These are phyloP conservation scores for Nannobrachium achirus DNA, from an alignment of 2,113 vertebrate genomes.

Conservation along the genomic window DNA sequence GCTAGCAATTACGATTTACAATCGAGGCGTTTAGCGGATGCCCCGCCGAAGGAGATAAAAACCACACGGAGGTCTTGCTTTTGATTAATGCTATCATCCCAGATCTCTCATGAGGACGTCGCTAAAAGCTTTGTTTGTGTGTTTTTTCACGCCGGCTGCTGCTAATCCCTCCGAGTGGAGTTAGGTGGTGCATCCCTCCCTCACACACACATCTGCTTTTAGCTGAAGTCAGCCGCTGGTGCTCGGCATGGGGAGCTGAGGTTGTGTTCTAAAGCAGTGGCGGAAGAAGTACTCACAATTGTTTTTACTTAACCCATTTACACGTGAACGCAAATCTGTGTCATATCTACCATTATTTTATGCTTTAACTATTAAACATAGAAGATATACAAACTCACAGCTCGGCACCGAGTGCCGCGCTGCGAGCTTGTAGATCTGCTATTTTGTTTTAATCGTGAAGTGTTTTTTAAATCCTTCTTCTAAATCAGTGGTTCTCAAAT, in stretches of 20 bases:
- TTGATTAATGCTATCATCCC: background rate
- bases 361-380: too few relatives aligned
- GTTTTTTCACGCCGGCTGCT: background rate
- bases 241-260: background rate
- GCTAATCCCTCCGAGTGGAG: constrained; percentile 1
- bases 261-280: background rate
- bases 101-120: background rate
- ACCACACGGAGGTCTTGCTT: background rate
- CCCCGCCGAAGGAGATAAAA: background rate
- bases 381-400: too few relatives aligned
- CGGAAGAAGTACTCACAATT: too few relatives aligned
- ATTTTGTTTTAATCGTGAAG: too few relatives aligned
- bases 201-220: constrained; percentile 4
- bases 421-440: too few relatives aligned
- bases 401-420: too few relatives aligned
- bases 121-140: background rate
- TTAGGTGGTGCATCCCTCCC: background rate
- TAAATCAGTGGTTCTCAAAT: too few relatives aligned
- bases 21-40: background rate
- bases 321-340: too few relatives aligned
- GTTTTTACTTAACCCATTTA: too few relatives aligned
- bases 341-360: too few relatives aligned
- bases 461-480: too few relatives aligned
- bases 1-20: background rate
- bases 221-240: constrained; percentile 49